Conservation (phyloP, 2,113 vertebrate genomes). For the Heptranchias perlo region DNA sequence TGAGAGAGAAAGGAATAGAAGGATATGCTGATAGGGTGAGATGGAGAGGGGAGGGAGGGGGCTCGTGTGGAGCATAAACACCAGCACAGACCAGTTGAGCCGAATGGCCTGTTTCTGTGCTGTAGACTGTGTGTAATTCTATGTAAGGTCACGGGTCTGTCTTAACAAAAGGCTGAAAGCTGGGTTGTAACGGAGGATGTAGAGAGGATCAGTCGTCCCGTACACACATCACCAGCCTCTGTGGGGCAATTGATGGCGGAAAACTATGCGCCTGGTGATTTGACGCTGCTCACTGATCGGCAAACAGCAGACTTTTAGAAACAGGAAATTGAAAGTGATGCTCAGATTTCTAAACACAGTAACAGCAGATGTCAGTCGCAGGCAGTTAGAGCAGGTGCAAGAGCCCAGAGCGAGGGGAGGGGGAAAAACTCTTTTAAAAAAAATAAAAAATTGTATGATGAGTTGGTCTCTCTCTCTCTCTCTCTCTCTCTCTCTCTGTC, state of each 20-base stretch:
- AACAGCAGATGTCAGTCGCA: background rate
- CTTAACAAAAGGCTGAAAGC: background rate
- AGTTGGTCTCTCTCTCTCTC: too few species aligned
- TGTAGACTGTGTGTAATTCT: too few species aligned
- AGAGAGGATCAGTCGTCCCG: background rate
- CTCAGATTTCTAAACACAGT: background rate
- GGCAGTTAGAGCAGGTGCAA: background rate
- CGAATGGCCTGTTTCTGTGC: background rate
- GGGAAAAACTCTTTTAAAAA: too few species aligned
- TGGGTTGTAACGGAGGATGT: background rate
- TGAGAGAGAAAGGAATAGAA: too few species aligned
- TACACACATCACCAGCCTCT: background rate
- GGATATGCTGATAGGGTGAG: too few species aligned
- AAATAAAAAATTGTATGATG: too few species aligned
- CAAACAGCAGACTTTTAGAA: background rate
- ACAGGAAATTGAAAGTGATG: background rate
- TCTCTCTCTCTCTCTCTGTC: background rate
- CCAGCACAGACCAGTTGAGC: too few species aligned
- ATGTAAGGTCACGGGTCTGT: background rate
- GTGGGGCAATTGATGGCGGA: background rate
- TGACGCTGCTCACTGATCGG: background rate
- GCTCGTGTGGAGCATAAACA: too few species aligned
- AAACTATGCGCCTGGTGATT: background rate
- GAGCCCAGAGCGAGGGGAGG: background rate
- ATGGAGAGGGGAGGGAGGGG: too few species aligned